phyloP scores from a whole-genome alignment of 2,888 invertebrate genomes.

The Hyalella azteca region DNA sequence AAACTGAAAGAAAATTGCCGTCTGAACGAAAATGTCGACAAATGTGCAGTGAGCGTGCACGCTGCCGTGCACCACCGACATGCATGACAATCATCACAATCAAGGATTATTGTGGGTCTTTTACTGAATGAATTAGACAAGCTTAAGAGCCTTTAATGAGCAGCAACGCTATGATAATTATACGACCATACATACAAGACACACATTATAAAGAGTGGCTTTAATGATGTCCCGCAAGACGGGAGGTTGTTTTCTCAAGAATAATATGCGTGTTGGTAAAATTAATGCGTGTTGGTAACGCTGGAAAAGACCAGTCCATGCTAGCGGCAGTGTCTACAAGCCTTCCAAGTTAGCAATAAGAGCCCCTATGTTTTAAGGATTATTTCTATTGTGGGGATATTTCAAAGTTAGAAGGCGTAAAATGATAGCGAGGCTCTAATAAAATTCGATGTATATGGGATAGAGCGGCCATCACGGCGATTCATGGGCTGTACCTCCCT shows the following conservation, averaged over 20 bases:
- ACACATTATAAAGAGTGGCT: constrained; percentile 1
- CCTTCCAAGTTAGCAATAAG: constrained; percentile 7
- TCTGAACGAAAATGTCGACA: too few relatives aligned
- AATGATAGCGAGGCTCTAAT: constrained; percentile 39
- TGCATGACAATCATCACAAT: not conserved
- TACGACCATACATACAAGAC: not conserved
- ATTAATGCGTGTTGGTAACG: not conserved
- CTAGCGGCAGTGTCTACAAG: not conserved
- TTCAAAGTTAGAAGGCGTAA: constrained; percentile 41
- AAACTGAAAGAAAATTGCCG: too few relatives aligned
- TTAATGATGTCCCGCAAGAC: not conserved
- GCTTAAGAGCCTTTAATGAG: not conserved
- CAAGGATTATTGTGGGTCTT: not conserved
- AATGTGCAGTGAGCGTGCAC: too few relatives aligned
- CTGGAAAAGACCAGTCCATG: not conserved
- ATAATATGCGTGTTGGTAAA: too few relatives aligned
- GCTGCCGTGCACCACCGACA: too few relatives aligned
- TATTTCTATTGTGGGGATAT: constrained; percentile 37
- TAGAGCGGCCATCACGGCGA: constrained; percentile 22
- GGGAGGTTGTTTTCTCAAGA: not conserved
- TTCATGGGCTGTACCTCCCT: constrained; percentile 5
- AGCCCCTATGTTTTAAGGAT: constrained; percentile 28
- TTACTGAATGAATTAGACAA: not conserved
- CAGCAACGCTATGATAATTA: not conserved
- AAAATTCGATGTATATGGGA: constrained; percentile 40